Base-by-base conservation (phyloP, 2,113 vertebrate genomes). In the human region DNA sequence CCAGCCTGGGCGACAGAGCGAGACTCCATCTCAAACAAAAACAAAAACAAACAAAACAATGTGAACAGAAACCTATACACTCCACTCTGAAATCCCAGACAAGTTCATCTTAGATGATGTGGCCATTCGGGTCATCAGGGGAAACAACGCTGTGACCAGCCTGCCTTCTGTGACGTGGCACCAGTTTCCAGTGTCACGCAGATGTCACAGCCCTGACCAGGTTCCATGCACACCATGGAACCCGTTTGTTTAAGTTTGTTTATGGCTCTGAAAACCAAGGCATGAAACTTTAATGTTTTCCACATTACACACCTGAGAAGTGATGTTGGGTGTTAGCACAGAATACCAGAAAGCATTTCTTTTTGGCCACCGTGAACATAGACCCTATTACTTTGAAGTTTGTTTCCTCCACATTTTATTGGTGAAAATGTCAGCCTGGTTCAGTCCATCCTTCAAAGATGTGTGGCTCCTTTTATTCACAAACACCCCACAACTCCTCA, bases 91-190 rank as follows among this genome's bases (percentile, higher is more conserved):
- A 48, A 35, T 30, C 83, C 38, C 81, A 30, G 35, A 50, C 78
- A 22, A 4, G 6, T 7, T 23, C 38, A 1, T 25, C 52, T 35
- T 5, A 12, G 78, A n/a, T 8, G 0, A 0, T 0, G 27, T 9
- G 16, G 30, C 45, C 30, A 1, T 3, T 8, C 0, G 3, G 30
- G 45, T 7, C n/a, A 18, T 22, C 73, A 2, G 0, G 0, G 0
- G 9, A 12, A 27, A 16, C 66, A 13, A 2, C 4, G 8, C 2
- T 20, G 18, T 9, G 27, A 1, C 5, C 64, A 25, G 6, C 11
- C 38, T 2, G 64, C 1, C 52, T 12, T 30, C 8, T 27, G 27
- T 2, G 38, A 22, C 0, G 0, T 0, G 0, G 38, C 0, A 0
- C 25, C 1, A 0, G 61, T 38, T 8, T 35, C 32, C 18, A 1